phyloP scores from a whole-genome alignment of 2,113 vertebrate species.

The Sander lucioperca region DNA sequence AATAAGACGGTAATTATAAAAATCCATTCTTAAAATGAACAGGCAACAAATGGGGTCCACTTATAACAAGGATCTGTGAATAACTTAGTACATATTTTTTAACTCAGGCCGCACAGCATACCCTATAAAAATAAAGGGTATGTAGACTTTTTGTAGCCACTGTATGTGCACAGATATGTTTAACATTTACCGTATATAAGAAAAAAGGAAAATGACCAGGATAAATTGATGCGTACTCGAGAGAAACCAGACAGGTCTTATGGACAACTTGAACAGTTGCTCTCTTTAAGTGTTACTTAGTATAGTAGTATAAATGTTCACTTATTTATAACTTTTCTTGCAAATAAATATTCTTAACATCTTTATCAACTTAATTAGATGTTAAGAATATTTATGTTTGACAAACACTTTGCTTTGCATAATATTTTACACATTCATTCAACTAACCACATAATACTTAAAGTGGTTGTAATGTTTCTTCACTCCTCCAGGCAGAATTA shows the following conservation, averaged over 20 bases:
- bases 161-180: background rate
- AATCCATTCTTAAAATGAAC: background rate
- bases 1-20: background rate
- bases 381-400: slow-evolving; percentile 7
- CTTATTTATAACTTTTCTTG: background rate
- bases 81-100: background rate
- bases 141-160: slow-evolving; percentile 5
- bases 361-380: background rate
- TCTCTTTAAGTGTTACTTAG: background rate
- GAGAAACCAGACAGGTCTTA: slow-evolving; percentile 17
- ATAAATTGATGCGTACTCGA: background rate
- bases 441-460: background rate
- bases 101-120: background rate
- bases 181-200: background rate
- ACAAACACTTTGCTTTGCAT: slow-evolving; percentile 7
- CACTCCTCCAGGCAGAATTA: background rate
- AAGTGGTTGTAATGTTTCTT: background rate
- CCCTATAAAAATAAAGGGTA: background rate
- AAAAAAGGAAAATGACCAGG: background rate
- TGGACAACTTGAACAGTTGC: slow-evolving; percentile 31
- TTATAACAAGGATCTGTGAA: background rate
- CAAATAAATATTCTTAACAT: too few relatives aligned
- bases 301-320: background rate
- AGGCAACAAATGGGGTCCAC: background rate
- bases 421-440: background rate